A percentile compares a stretch with the other conserved stretches of the same genome.
Conservation (phyloP, 2,113 vertebrate genomes). For the Microcebus ravelobensis region DNA sequence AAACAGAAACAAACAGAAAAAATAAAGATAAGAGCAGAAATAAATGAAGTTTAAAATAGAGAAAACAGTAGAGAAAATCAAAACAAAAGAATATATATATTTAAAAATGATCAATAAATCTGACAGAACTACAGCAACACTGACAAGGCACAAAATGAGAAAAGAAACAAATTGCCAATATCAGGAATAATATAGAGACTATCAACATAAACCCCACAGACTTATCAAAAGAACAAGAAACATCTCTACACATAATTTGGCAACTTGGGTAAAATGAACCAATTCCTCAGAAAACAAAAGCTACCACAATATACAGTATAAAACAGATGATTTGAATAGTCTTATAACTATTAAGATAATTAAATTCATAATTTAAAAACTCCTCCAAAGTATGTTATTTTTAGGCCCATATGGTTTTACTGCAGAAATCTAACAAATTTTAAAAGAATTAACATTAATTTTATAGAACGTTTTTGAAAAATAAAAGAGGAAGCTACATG, state of each 20-base stretch:
- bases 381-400: not conserved
- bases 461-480: not conserved
- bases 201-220: not conserved
- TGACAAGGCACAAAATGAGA: not conserved
- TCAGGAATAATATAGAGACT: not conserved
- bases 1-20: not conserved
- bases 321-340: not conserved
- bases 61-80: not conserved
- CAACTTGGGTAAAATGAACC: not conserved
- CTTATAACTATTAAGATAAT: not conserved
- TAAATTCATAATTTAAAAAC: not conserved
- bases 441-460: not conserved
- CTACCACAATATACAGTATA: not conserved
- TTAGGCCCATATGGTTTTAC: not conserved
- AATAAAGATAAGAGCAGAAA: not conserved
- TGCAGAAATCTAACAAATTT: not conserved
- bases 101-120: not conserved
- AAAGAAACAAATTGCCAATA: not conserved
- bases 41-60: not conserved
- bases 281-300: not conserved
- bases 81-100: not conserved
- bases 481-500: not conserved
- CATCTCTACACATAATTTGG: not conserved
- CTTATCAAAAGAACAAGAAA: not conserved
- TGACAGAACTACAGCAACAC: not conserved